Evolutionary conservation across 1,140 invertebrate genomes (phyloP), one percentile per base, ranked within the genome.

Genomic region (Dinoponera quadriceps): DNA sequence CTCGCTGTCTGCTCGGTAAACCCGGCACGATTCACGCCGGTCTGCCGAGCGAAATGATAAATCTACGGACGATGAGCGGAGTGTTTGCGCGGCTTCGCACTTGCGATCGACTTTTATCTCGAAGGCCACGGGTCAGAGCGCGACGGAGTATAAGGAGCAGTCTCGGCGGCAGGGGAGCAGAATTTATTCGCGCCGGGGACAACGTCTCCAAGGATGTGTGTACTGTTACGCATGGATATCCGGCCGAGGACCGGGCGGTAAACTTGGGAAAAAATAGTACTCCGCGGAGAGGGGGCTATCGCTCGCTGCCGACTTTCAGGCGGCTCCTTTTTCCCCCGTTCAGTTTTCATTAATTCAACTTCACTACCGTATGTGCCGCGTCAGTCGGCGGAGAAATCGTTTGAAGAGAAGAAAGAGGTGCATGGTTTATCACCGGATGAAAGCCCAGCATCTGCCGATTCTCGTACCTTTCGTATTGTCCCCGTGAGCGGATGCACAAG

Each of bases 71-170:
- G 85, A 87, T 87, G 86, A 87, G 55, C 85, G 84, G 57, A 84
- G 63, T 80, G 74, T 75, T 78, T 69, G 68, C 75, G 82, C 80
- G 68, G 57, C 48, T 72, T 82, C 25, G 84, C 63, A 59, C 84
- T 65, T 72, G 59, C 71, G 78, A 86, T 87, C 85, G 85, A 82
- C 84, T 87, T 87, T 85, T 87, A 85, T 83, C 80, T 82, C 63
- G 65, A 74, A 80, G 48, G 13, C 25, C 29, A 33, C 38, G 29
- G 57, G 65, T 55, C 54, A 65, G 83, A 81, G 33, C 13, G 20
- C 57, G 49, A 16, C 5, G 11, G 62, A 57, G 57, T 22, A n/a
- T n/a, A 33, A 51, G 33, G 33, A 13, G 27, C 20, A 62, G 18
- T 33, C 48, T 44, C 48, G 57, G n/a, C 44, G 49, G 78, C 68